A percentile compares a stretch with the other conserved stretches of the same genome.
These are phyloP conservation scores for Sphenodon punctatus DNA, from an alignment of 2,797 vertebrate genomes.

Conservation along the genomic window DNA sequence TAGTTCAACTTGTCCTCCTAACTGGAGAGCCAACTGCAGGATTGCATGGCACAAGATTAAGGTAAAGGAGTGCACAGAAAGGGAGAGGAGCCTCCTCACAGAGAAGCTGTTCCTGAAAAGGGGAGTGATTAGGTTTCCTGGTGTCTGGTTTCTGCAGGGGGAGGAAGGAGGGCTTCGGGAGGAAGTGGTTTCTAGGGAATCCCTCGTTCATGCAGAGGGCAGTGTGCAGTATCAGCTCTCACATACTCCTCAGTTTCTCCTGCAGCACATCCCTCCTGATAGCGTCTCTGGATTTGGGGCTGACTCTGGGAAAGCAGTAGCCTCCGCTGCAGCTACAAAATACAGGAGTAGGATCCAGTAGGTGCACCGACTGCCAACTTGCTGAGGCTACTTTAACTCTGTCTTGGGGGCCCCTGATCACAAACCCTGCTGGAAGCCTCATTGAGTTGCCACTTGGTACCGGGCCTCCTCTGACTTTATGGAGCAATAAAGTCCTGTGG, in stretches of 20 bases:
- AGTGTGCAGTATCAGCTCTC: neutral
- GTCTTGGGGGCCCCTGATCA: too few relatives aligned
- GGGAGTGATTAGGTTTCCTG: conserved; percentile 65
- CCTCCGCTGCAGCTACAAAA: too few relatives aligned
- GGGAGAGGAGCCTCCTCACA: conserved; percentile 8
- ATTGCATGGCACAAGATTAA: conserved; percentile 69
- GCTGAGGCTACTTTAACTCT: too few relatives aligned
- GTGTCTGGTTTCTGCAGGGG: conserved; percentile 68
- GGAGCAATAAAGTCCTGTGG: too few relatives aligned
- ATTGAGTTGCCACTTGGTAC: too few relatives aligned
- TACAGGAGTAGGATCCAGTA: too few relatives aligned
- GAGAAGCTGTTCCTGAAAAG: conserved; percentile 43
- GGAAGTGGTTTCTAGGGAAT: conserved; percentile 26
- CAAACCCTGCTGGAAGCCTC: too few relatives aligned
- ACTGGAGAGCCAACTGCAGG: conserved; percentile 50
- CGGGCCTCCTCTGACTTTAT: too few relatives aligned
- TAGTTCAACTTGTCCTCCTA: conserved; percentile 54
- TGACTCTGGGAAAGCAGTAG: neutral
- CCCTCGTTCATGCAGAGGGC: neutral
- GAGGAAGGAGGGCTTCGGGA: conserved; percentile 34
- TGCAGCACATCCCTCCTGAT: neutral
- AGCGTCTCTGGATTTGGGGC: too few relatives aligned
- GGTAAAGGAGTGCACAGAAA: conserved; percentile 32
- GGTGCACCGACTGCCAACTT: too few relatives aligned
- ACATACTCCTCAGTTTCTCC: conserved; percentile 37